Evolutionary conservation across 2,113 vertebrate genomes (phyloP), one percentile per base, ranked within the genome.

Genomic region (Martes martes): DNA sequence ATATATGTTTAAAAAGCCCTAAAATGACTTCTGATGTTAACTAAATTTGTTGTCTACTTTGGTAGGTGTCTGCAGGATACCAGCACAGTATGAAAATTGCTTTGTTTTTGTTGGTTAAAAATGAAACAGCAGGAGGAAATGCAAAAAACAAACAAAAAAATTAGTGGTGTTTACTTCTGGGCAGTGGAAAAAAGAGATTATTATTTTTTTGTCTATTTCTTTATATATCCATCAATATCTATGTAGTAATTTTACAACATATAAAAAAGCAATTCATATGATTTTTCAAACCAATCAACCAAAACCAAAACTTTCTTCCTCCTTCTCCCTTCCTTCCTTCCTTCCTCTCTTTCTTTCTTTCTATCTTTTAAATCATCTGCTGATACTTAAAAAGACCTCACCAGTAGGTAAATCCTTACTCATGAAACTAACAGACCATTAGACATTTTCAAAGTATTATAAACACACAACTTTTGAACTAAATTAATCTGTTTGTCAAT

Each of bases 101-200:
- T 45, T 94, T 73, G 59, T 80, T 92, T 57, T 85, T 92, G 65
- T 11, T 92, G 11, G 4, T 93, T 91, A 91, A 93, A 93, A 93
- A 65, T 36, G 57, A 76, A 78, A 26, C 28, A 71, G 18, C 13
- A 47, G 45, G 91, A 95, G 24, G 13, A 26, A 65, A 59, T 50
- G n/a, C 28, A 57, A 89, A 50, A 50, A 50, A 47, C 39, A 28
- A 92, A 65, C 39, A 39, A 89, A 28, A 95, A 76, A 91, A 74
- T 63, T 26, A 78, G 65, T 61, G 59, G 19, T 50, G 9, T 61
- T 92, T 82, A 69, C 39, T 82, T 91, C 31, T 87, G 24, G 15
- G 50, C 11, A n/a, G 6, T 61, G 24, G 47, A 36, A 45, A 76
- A 36, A 78, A 45, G 28, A 81, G 31, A 55, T 8, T 71, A 11